Conservation (phyloP, 2,797 vertebrate species). For the Sarcoramphus papa region DNA sequence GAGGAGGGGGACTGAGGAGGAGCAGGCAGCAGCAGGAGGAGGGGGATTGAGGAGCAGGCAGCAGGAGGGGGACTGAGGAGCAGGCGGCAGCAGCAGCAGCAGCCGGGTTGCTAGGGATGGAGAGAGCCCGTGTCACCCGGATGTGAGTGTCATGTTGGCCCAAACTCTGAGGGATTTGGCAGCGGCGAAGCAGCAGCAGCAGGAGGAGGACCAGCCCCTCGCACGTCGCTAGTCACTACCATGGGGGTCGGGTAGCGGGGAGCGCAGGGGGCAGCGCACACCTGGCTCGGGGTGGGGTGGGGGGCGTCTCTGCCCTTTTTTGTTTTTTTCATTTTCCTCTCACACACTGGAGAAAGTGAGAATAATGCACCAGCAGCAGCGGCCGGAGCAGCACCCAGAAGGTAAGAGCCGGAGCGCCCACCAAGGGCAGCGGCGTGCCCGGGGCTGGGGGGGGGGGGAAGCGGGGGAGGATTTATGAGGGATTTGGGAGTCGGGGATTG, state of each 20-base stretch:
- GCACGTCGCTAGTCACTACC: constrained; percentile 32
- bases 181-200: constrained; percentile 59
- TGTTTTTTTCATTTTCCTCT: background rate
- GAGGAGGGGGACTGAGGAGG: background rate
- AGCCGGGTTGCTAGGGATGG: constrained; percentile 69
- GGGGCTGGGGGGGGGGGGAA: background rate
- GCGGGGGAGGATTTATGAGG: constrained; percentile 23
- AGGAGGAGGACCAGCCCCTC: constrained; percentile 46
- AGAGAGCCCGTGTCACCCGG: constrained; percentile 81
- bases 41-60: constrained; percentile 20
- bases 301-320: background rate
- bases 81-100: constrained; percentile 33
- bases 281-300: constrained; percentile 29
- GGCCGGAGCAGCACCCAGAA: constrained; percentile 69
- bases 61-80: constrained; percentile 52
- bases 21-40: background rate
- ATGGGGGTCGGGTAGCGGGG: constrained; percentile 68
- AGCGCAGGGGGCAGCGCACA: constrained; percentile 31
- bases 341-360: constrained; percentile 62
- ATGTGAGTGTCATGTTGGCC: constrained; percentile 85
- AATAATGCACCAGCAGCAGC: constrained; percentile 75
- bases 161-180: constrained; percentile 69
- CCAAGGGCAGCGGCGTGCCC: constrained; percentile 20
- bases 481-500: constrained; percentile 30
- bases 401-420: constrained; percentile 58